Evolutionary conservation across 2,797 vertebrate genomes (phyloP), one percentile per base, ranked within the genome.

Genomic region (Acrocephalus scirpaceus): DNA sequence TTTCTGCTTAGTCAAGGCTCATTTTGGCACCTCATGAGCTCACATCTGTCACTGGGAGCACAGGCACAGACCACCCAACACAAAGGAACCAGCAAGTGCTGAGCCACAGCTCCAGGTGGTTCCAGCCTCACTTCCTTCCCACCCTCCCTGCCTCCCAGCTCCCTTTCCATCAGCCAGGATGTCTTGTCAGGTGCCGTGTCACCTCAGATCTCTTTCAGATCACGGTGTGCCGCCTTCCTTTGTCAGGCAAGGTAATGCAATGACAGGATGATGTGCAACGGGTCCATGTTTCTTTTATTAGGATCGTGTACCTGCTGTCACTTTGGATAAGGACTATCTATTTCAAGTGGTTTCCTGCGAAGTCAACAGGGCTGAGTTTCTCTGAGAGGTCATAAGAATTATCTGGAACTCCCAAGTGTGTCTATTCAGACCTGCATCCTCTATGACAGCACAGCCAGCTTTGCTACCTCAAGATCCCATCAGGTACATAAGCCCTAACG

Each of bases 221-320:
- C 87, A 80, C 1, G 0, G 48, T 2, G 1, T 60, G 75, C 44
- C 1, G 3, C 84, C 81, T 91, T 75, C 58, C 67, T 92, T 95
- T 95, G 90, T 94, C 88, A 90, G 74, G 64, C 67, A 85, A 93
- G 74, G 92, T 62, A 91, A 95, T 0, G 7, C n/a, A 69, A 53
- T 81, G 92, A 96, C 88, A 90, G 73, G 36, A 53, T 79, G 86
- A 95, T 88, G 94, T 86, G 88, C 84, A 86, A 65, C 0, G 13
- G 40, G 50, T 76, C 72, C 78, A 88, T 75, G 79, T 91, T 94
- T 88, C 93, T 95, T 95, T 96, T 90, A 95, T 86, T 93, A 90
- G 58, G 60, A 92, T 78, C 11, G 11, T 80, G 83, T 95, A 95
- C 89, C 96, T 95, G 87, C 79, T 95, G 95, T 97, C 94, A 88